These are phyloP conservation scores for Dasyprocta punctata DNA, from an alignment of 2,113 vertebrate genomes.

Conservation along the genomic window DNA sequence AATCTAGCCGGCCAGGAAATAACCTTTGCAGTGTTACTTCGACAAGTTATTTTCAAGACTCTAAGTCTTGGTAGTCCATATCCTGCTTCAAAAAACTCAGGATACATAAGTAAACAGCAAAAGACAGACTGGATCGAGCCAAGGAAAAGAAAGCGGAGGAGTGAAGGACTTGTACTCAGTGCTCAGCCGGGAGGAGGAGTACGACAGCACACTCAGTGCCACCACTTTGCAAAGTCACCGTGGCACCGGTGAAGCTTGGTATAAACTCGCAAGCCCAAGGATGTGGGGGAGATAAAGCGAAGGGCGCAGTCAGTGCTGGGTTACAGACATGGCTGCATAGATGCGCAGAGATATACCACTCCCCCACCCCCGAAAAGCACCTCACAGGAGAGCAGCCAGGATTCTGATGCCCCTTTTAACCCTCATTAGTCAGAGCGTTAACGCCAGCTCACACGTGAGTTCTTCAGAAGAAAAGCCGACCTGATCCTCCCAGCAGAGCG, in stretches of 20 bases:
- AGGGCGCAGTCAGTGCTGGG: background rate
- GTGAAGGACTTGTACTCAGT: background rate
- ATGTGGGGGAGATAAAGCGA: background rate
- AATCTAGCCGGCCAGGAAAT: background rate
- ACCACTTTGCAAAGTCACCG: background rate
- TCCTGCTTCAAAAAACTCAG: background rate
- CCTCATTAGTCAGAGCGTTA: slow-evolving; percentile 13
- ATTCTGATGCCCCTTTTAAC: slow-evolving; percentile 31
- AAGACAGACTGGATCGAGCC: background rate
- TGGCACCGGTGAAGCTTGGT: background rate
- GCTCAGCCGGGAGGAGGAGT: background rate
- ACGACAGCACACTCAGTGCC: accelerated
- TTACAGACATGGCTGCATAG: background rate
- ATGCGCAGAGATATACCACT: background rate
- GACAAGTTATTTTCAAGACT: background rate
- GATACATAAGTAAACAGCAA: background rate
- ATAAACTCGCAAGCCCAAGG: background rate
- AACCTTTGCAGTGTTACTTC: background rate
- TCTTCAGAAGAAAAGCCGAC: background rate
- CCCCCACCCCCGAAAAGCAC: background rate
- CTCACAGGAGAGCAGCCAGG: background rate
- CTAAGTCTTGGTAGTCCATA: background rate
- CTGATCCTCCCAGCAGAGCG: background rate
- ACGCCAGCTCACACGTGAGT: background rate
- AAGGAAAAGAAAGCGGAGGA: background rate